Conservation (phyloP, 2,113 vertebrate genomes). For the Aphyosemion australe region DNA sequence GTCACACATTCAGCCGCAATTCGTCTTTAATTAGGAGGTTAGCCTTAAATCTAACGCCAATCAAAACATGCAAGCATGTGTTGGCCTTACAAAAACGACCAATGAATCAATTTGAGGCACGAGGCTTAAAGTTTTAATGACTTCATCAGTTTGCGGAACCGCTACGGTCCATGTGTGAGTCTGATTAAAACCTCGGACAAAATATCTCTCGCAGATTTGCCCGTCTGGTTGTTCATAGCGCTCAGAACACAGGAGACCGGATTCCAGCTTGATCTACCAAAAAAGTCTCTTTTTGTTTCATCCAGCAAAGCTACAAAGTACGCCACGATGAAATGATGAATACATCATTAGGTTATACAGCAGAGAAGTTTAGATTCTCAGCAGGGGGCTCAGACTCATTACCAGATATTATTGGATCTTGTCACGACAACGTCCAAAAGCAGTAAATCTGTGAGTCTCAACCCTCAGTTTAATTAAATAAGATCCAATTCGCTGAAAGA, state of each 20-base stretch:
- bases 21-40: constrained; percentile 17
- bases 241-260: constrained; percentile 9
- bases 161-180: background rate
- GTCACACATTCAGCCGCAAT: constrained; percentile 15
- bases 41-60: constrained; percentile 5
- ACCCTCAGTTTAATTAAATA: constrained; percentile 58
- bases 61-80: constrained; percentile 3
- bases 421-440: constrained; percentile 53
- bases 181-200: constrained; percentile 15
- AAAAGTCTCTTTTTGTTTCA: constrained; percentile 46
- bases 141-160: background rate
- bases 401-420: constrained; percentile 52
- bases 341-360: constrained; percentile 56
- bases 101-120: constrained; percentile 6
- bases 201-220: background rate
- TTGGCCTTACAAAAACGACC: background rate
- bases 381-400: constrained; percentile 46
- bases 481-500: constrained; percentile 20
- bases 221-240: background rate
- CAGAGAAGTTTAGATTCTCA: constrained; percentile 38
- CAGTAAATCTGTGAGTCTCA: constrained; percentile 43
- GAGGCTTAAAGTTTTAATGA: background rate
- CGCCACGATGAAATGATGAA: constrained; percentile 43
- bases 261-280: background rate
- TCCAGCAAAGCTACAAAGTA: constrained; percentile 50